These are phyloP conservation scores for Austrolebias charrua DNA, from an alignment of 2,797 vertebrate genomes.

Conservation along the genomic window DNA sequence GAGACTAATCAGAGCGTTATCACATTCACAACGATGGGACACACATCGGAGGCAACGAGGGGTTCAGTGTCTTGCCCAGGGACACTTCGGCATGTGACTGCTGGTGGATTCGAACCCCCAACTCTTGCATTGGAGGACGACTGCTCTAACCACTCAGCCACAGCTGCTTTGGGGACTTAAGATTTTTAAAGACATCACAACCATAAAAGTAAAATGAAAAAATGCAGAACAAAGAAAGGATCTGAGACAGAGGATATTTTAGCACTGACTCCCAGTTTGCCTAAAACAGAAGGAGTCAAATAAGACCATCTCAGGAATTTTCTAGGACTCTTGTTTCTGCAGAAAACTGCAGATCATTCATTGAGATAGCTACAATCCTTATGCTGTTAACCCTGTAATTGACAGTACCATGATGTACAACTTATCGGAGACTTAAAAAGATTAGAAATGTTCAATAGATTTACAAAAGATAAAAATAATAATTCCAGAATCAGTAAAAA, in stretches of 20 bases:
- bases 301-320: no score
- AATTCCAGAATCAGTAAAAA: slow-evolving; percentile 30
- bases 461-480: slow-evolving; percentile 1
- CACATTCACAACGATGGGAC: no score
- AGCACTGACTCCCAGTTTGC: slow-evolving; percentile 45
- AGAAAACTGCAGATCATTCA: slow-evolving; percentile 33
- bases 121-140: no score
- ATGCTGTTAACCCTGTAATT: slow-evolving; percentile 27
- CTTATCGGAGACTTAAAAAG: slow-evolving; percentile 29
- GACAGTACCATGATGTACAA: slow-evolving; percentile 37
- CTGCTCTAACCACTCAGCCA: no score
- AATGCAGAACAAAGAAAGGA: background rate
- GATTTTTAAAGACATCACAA: slow-evolving; percentile 24
- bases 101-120: no score
- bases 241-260: slow-evolving; percentile 9
- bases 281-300: slow-evolving; percentile 6
- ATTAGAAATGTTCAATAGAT: slow-evolving; percentile 16
- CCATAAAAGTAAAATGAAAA: slow-evolving; percentile 4
- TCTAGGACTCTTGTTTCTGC: slow-evolving; percentile 28
- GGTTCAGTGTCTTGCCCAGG: no score
- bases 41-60: no score
- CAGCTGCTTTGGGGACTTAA: slow-evolving; percentile 48
- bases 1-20: no score
- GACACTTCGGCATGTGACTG: no score
- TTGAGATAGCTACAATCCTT: slow-evolving; percentile 43